Conservation (phyloP, 2,113 vertebrate species). For the Thamnaconus septentrionalis region DNA sequence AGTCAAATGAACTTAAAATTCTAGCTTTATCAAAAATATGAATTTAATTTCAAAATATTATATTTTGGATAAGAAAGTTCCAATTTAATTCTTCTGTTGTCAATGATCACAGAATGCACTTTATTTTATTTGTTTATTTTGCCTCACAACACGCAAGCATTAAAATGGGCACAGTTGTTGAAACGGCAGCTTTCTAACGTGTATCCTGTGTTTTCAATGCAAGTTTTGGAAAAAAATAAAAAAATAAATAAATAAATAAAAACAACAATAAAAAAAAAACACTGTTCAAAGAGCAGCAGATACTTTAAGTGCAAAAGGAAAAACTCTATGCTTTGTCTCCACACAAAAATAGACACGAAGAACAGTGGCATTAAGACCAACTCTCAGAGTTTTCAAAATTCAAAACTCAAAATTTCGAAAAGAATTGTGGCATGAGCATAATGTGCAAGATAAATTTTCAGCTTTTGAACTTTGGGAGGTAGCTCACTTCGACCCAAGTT, state of each 20-base stretch:
- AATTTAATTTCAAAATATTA: neutral
- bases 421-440: neutral
- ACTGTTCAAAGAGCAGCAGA: no score
- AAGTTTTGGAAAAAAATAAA: neutral
- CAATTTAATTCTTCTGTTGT: neutral
- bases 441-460: neutral
- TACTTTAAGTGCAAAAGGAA: no score
- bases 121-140: conserved; percentile 2
- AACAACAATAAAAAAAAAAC: neutral
- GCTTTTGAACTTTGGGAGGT: neutral
- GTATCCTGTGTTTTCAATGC: neutral
- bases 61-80: no score
- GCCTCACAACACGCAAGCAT: neutral
- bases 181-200: neutral
- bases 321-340: neutral
- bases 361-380: neutral
- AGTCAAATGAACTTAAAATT: conserved; percentile 2
- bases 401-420: no score
- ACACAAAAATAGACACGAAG: neutral
- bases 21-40: neutral
- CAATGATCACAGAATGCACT: neutral
- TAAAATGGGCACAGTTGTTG: neutral
- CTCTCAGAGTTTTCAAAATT: no score
- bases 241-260: no score
- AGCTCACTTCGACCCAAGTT: neutral